These are phyloP conservation scores for Hystrix brachyura DNA, from an alignment of 2,113 vertebrate species.

Conservation along the genomic window DNA sequence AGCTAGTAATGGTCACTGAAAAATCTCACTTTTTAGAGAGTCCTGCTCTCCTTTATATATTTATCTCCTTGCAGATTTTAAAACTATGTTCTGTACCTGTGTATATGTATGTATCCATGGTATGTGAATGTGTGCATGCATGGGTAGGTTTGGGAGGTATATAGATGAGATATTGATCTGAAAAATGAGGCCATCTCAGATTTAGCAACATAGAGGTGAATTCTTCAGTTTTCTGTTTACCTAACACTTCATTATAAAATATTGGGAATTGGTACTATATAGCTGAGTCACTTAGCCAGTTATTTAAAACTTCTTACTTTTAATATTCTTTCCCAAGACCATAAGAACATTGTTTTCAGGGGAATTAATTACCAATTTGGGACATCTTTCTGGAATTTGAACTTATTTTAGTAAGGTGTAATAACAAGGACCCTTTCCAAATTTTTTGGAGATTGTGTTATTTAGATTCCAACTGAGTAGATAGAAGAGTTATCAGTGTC, in stretches of 20 bases:
- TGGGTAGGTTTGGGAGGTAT: neutral
- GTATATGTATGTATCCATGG: neutral
- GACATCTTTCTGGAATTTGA: neutral
- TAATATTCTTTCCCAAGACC: neutral
- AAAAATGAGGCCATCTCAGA: neutral
- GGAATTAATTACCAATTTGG: neutral
- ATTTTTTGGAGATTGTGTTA: neutral
- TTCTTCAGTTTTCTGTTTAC: slow-evolving; percentile 10
- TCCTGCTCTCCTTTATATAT: neutral
- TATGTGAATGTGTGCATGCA: neutral
- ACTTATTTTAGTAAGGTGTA: neutral
- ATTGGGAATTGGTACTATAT: neutral
- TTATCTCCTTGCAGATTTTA: neutral
- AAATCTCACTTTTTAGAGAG: slow-evolving; percentile 10
- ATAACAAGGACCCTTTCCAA: neutral
- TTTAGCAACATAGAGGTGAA: neutral
- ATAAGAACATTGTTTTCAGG: slow-evolving; percentile 34
- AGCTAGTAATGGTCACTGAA: slow-evolving; percentile 29
- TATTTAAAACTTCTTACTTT: neutral
- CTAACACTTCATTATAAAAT: neutral
- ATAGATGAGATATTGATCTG: neutral
- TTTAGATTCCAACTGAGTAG: slow-evolving; percentile 26
- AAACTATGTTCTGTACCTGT: neutral
- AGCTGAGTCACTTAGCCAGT: neutral
- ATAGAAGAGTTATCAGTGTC: neutral